Conservation (phyloP, 2,888 invertebrate species). For the Microdon myrmicae region DNA sequence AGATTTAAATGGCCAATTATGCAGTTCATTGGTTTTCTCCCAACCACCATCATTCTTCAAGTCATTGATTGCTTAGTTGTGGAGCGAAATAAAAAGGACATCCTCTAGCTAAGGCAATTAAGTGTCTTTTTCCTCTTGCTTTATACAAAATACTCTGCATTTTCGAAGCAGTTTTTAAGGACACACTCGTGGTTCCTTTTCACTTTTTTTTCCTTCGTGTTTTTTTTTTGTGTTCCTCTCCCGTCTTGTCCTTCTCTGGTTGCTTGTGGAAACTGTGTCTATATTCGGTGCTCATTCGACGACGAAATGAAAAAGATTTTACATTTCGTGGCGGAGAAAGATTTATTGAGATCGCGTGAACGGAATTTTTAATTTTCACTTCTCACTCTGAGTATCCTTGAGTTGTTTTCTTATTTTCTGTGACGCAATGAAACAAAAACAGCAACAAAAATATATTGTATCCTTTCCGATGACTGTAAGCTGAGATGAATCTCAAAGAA, state of each 20-base stretch:
- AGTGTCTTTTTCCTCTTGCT: conserved; percentile 4
- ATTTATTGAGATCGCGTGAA: conserved; percentile 39
- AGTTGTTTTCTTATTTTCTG: too few relatives aligned
- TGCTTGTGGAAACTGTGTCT: neutral
- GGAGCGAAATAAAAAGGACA: conserved; percentile 24
- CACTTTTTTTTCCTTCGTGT: conserved; percentile 17
- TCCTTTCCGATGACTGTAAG: conserved; percentile 4
- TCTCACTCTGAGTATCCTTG: neutral
- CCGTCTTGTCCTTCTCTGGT: too few relatives aligned
- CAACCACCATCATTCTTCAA: neutral
- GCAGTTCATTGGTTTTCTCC: conserved; percentile 59
- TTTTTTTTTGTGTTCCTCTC: too few relatives aligned
- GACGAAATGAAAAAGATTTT: conserved; percentile 25
- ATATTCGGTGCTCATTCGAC: conserved; percentile 23
- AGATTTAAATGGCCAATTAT: conserved; percentile 60
- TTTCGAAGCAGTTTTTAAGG: conserved; percentile 6
- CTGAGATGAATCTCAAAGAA: conserved; percentile 7
- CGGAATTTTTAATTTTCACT: conserved; percentile 30
- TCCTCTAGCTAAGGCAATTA: conserved; percentile 6
- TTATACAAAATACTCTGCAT: too few relatives aligned
- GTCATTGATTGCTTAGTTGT: conserved; percentile 54
- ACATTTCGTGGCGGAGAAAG: conserved; percentile 8
- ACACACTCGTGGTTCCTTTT: too few relatives aligned
- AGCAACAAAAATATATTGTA: neutral
- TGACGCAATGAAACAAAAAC: neutral